Evolutionary conservation across 2,113 vertebrate species (phyloP).

Genomic region (Delphinus delphis): DNA sequence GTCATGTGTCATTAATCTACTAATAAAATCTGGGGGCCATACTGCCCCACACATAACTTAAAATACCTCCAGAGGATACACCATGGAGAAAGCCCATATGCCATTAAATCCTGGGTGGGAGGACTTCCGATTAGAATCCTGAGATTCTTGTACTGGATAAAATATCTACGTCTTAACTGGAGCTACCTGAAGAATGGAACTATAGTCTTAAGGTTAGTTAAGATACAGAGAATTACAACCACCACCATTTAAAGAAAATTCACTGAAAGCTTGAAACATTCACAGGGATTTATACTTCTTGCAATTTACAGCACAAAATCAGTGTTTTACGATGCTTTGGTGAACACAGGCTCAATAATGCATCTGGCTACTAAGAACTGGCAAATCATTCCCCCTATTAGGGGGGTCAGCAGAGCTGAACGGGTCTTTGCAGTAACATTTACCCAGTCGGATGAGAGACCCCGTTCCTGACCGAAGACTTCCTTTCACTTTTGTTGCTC

Average conservation of each 20-base stretch:
- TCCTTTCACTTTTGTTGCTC: neutral
- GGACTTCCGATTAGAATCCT: neutral
- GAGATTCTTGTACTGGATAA: neutral
- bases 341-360: neutral
- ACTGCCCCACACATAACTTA: neutral
- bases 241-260: neutral
- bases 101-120: neutral
- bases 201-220: neutral
- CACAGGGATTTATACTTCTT: neutral
- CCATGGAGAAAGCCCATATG: neutral
- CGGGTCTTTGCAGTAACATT: neutral
- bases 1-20: conserved; percentile 47
- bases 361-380: neutral
- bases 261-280: neutral
- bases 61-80: neutral
- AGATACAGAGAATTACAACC: neutral
- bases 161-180: neutral
- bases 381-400: neutral
- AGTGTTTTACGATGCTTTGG: neutral
- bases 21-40: conserved; percentile 36
- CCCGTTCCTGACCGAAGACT: neutral
- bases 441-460: neutral
- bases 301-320: neutral
- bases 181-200: neutral
- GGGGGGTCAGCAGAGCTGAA: neutral